Conservation (phyloP, 30 jellyfish, hydroid and myxozoan species). For the Mastigias papua region DNA sequence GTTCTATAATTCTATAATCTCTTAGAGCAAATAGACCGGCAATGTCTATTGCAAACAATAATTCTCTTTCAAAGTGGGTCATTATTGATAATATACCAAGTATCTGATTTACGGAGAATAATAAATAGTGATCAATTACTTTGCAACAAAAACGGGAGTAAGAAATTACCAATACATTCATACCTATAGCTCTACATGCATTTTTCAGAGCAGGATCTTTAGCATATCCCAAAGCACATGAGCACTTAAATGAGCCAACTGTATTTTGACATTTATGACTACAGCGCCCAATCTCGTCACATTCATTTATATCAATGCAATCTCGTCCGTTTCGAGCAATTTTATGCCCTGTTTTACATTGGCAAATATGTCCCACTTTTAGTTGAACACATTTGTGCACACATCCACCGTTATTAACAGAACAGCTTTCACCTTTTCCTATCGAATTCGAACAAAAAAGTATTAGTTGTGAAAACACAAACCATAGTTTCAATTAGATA, state of each 20-base stretch:
- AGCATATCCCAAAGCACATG: slow-evolving; percentile 86
- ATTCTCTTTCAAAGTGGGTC: neutral
- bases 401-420: slow-evolving; percentile 78
- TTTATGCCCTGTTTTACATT: slow-evolving; percentile 76
- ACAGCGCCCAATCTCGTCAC: slow-evolving; percentile 79
- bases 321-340: slow-evolving; percentile 60
- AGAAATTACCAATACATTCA: neutral
- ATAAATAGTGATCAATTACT: neutral
- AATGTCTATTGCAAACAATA: neutral
- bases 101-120: neutral
- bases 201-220: slow-evolving; percentile 32
- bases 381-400: slow-evolving; percentile 77
- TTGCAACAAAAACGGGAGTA: neutral
- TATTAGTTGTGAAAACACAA: too few species aligned
- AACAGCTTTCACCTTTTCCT: slow-evolving; percentile 53
- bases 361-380: slow-evolving; percentile 81
- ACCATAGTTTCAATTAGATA: too few species aligned
- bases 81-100: too few species aligned
- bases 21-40: neutral
- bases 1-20: neutral
- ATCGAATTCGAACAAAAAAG: too few species aligned
- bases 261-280: slow-evolving; percentile 86
- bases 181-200: slow-evolving; percentile 87
- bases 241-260: slow-evolving; percentile 87
- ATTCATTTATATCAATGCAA: slow-evolving; percentile 91